A percentile compares a stretch with the other conserved stretches of the same genome.
Evolutionary conservation across 1,140 invertebrate species (phyloP).

Genomic region (Drosophila tropicalis): DNA sequence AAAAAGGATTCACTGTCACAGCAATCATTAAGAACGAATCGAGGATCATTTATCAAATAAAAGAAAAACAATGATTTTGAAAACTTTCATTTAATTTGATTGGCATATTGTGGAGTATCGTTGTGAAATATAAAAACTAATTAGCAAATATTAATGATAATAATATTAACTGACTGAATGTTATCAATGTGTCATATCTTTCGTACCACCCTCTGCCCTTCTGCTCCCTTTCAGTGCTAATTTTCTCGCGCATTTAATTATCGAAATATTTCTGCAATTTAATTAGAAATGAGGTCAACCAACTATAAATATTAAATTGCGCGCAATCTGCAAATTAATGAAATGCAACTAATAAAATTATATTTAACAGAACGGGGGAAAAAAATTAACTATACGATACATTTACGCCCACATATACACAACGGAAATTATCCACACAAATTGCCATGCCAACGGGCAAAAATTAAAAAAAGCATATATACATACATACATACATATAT

Average conservation of each 20-base stretch:
- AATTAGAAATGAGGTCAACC: conserved; percentile 76
- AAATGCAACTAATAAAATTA: conserved; percentile 79
- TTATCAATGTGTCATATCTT: conserved; percentile 1
- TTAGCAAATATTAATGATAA: conserved; percentile 23
- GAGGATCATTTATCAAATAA: no score
- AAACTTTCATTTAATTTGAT: no score
- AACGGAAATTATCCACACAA: conserved; percentile 2
- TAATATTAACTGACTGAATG: conserved; percentile 13
- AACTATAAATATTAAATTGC: conserved; percentile 78
- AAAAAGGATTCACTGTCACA: no score
- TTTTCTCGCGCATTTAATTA: conserved; percentile 63
- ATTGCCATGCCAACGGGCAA: conserved; percentile 53
- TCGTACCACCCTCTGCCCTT: no score
- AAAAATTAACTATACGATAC: background rate
- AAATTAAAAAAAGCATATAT: background rate
- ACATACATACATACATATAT: no score
- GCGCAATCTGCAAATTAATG: conserved; percentile 71
- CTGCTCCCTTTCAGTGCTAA: conserved; percentile 20
- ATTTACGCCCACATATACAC: background rate
- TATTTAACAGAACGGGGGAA: conserved; percentile 64
- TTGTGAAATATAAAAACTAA: background rate
- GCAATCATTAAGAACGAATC: no score
- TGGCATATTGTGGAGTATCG: no score
- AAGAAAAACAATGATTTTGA: no score
- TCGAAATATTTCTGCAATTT: conserved; percentile 66